Conservation (phyloP, 2,113 vertebrate genomes). For the Fukomys damarensis region DNA sequence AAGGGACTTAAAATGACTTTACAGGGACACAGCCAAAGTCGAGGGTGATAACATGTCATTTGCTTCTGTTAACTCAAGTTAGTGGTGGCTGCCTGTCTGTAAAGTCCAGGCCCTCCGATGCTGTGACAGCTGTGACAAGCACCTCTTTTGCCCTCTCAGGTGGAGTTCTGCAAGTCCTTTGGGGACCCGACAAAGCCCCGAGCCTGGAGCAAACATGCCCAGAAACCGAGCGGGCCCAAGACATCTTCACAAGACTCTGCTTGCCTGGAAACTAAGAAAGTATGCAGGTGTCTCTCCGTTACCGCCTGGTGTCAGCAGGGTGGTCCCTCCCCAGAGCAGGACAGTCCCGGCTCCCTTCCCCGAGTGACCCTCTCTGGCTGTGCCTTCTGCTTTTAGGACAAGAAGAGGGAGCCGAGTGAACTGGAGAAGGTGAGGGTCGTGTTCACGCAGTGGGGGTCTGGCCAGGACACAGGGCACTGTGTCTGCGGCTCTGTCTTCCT, state of each 20-base stretch:
- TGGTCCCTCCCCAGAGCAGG: not conserved
- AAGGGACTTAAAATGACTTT: rapidly evolving
- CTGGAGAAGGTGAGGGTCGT: constrained; percentile 88
- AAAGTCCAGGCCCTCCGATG: not conserved
- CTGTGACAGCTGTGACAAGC: not conserved
- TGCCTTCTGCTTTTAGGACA: constrained; percentile 82
- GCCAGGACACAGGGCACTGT: not conserved
- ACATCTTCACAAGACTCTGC: not conserved
- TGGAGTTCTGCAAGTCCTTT: constrained; percentile 96
- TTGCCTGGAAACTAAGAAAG: constrained; percentile 81
- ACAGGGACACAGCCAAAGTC: not conserved
- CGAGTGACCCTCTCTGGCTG: not conserved
- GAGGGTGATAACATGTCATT: rapidly evolving
- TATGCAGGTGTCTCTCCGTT: constrained; percentile 40
- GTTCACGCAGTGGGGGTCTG: rapidly evolving
- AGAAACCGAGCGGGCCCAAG: constrained; percentile 71
- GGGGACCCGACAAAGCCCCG: constrained; percentile 94
- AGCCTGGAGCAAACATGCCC: constrained; percentile 95
- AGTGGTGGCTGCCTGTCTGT: rapidly evolving
- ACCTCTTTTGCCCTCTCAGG: constrained; percentile 82
- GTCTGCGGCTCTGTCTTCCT: not conserved
- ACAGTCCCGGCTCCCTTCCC: not conserved
- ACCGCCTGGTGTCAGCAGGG: rapidly evolving
- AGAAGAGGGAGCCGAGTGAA: constrained; percentile 80
- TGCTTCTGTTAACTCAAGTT: rapidly evolving